A percentile compares a stretch with the other conserved stretches of the same genome.
These are phyloP conservation scores for Ectropis grisescens DNA, from an alignment of 1,140 invertebrate species.

Conservation along the genomic window DNA sequence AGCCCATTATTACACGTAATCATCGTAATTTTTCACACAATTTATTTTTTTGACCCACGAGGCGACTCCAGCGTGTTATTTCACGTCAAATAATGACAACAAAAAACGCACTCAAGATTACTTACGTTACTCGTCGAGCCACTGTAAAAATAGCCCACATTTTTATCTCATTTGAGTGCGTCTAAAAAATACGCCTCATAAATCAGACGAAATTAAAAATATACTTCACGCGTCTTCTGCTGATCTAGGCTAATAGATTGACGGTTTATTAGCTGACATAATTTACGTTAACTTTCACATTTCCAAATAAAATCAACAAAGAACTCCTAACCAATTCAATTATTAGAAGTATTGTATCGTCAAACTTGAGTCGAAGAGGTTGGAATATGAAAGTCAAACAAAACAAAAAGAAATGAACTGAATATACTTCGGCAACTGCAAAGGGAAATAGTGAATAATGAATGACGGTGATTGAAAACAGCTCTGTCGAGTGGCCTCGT, in stretches of 20 bases:
- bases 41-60: slow-evolving; percentile 57
- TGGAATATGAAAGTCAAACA: slow-evolving; percentile 65
- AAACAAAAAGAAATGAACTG: slow-evolving; percentile 57
- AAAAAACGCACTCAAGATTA: slow-evolving; percentile 51
- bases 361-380: slow-evolving; percentile 36
- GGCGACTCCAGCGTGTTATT: slow-evolving; percentile 46
- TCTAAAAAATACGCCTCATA: no score
- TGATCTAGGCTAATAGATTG: no score
- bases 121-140: no score
- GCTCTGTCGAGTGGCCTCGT: slow-evolving; percentile 39
- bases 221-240: no score
- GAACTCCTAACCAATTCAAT: slow-evolving; percentile 49
- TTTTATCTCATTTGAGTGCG: no score
- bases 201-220: no score
- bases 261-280: no score
- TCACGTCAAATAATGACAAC: slow-evolving; percentile 62
- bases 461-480: slow-evolving; percentile 64
- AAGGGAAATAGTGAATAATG: slow-evolving; percentile 66
- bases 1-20: slow-evolving; percentile 58
- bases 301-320: slow-evolving; percentile 25
- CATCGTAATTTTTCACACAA: slow-evolving; percentile 68
- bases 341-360: slow-evolving; percentile 51
- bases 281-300: slow-evolving; percentile 14
- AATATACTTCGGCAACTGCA: slow-evolving; percentile 56
- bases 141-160: no score